Base-by-base conservation (phyloP, 2,113 vertebrate genomes). In the Lucifuga dentata region DNA sequence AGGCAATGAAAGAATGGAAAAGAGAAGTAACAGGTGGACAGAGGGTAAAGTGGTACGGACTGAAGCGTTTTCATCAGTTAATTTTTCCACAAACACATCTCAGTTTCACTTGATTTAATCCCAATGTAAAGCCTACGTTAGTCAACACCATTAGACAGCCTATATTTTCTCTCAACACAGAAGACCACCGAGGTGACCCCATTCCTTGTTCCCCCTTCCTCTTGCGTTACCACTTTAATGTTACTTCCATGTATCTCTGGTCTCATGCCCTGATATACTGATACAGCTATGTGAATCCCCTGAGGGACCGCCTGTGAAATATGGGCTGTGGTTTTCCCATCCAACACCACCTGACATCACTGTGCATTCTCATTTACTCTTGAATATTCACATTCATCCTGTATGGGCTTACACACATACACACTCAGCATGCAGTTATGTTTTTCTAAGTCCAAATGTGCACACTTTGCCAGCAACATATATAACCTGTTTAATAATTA, bases 401-500 rank as follows among this genome's bases (percentile, higher is more conserved):
- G n/a, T n/a, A n/a, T n/a, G n/a, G n/a, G n/a, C 20, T 41, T n/a
- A 21, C 8, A 2, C 44, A 38, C 29, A 38, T 4, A 3, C 11
- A 21, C 36, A 20, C 23, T 10, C 11, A 12, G 3, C 20, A 2
- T 24, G 17, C 44, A 50, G 32, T 35, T 60, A 10, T 13, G 11
- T 24, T 17, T 0, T 20, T 7, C 26, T 8, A n/a, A 16, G 48
- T 46, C 20, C 2, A 33, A 43, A 45, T 40, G 21, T 10, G 41
- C 26, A 36, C 51, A 57, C 43, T 64, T 76, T 64, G 20, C 23
- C 33, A 52, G 23, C 43, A 24, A 39, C 56, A 63, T 82, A 74
- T 76, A 84, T 63, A 49, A 49, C 43, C 8, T 70, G 46, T 78
- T 90, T 57, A 86, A 90, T 85, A 83, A 87, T 86, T 69, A 17